Conservation (phyloP, 1,140 invertebrate genomes). For the Liolophura sinensis region DNA sequence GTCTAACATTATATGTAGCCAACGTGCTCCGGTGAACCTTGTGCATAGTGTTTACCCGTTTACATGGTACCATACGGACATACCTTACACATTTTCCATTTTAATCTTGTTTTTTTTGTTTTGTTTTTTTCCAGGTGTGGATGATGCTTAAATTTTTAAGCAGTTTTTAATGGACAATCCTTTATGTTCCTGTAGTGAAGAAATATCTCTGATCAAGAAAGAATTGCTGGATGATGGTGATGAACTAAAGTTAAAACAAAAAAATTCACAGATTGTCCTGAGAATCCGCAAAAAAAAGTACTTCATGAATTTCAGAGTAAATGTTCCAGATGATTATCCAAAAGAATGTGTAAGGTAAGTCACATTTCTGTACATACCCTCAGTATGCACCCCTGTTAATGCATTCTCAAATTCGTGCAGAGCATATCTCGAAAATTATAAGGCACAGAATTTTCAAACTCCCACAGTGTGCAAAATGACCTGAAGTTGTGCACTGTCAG, state of each 20-base stretch:
- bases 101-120: neutral
- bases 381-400: too few relatives aligned
- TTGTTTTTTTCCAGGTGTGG: slow-evolving; percentile 57
- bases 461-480: too few relatives aligned
- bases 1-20: neutral
- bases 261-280: slow-evolving; percentile 67
- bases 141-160: slow-evolving; percentile 67
- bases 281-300: slow-evolving; percentile 67
- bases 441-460: too few relatives aligned
- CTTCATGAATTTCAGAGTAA: slow-evolving; percentile 65
- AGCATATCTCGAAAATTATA: too few relatives aligned
- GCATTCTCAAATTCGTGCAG: too few relatives aligned
- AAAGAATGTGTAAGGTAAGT: slow-evolving; percentile 63
- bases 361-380: neutral
- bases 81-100: neutral
- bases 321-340: slow-evolving; percentile 72
- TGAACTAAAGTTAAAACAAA: slow-evolving; percentile 72
- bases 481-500: too few relatives aligned
- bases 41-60: neutral
- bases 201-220: slow-evolving; percentile 69
- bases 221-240: slow-evolving; percentile 59
- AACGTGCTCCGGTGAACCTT: neutral
- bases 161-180: slow-evolving; percentile 75
- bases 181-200: slow-evolving; percentile 74
- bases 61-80: neutral